These are phyloP conservation scores for Stercorarius parasiticus DNA, from an alignment of 2,113 vertebrate genomes.

Conservation along the genomic window DNA sequence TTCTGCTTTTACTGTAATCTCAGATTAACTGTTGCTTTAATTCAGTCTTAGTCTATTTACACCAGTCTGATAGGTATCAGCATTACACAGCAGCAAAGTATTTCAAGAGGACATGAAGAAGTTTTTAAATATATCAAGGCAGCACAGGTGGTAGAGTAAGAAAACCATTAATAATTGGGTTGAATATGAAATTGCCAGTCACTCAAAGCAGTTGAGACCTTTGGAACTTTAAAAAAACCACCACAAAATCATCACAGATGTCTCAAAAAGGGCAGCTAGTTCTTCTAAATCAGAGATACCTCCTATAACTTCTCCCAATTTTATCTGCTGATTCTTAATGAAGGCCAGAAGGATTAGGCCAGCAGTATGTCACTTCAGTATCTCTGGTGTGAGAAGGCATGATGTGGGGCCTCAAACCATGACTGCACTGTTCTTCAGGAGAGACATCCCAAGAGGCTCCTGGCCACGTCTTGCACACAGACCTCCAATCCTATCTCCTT, in stretches of 20 bases:
- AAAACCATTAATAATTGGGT: neutral
- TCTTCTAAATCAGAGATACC: neutral
- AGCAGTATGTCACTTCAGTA: neutral
- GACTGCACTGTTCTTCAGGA: neutral
- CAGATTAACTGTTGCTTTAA: conserved; percentile 19
- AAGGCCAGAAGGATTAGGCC: neutral
- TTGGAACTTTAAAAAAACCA: neutral
- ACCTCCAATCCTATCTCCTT: neutral
- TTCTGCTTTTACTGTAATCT: conserved; percentile 1
- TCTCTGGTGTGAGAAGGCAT: neutral
- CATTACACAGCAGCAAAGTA: neutral
- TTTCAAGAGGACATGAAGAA: neutral
- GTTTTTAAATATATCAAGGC: neutral
- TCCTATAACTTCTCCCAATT: neutral
- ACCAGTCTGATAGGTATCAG: neutral
- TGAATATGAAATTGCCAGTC: neutral
- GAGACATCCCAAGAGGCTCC: neutral
- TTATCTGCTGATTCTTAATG: neutral
- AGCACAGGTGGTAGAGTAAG: neutral
- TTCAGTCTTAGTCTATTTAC: neutral
- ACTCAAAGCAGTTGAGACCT: neutral
- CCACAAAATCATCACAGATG: neutral
- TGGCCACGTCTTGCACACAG: neutral
- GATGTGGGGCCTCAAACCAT: neutral
- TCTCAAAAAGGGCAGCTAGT: neutral